phyloP scores from a whole-genome alignment of 2,113 vertebrate genomes.

The Tautogolabrus adspersus region DNA sequence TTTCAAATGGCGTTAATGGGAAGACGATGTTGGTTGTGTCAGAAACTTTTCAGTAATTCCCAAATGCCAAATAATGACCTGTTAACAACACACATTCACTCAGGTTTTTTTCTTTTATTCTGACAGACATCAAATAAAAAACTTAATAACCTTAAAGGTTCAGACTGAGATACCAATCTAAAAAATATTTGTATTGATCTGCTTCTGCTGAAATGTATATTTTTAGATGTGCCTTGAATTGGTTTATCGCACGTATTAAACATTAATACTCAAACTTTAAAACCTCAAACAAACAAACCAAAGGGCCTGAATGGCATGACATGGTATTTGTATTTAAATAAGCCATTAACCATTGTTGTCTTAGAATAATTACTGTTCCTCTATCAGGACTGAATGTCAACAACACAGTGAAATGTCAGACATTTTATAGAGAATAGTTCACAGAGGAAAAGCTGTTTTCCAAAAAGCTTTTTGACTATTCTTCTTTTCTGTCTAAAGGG shows the following conservation, averaged over 20 bases:
- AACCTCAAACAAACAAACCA: background rate
- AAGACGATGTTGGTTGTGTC: background rate
- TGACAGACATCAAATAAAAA: background rate
- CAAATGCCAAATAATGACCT: slow-evolving; percentile 1
- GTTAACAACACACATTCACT: background rate
- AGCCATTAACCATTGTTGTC: background rate
- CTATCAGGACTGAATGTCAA: background rate
- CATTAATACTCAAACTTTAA: background rate
- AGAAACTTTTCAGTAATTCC: slow-evolving; percentile 13
- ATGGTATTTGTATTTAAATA: background rate
- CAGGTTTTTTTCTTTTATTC: background rate
- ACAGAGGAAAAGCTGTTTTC: background rate
- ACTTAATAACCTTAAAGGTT: slow-evolving; percentile 5
- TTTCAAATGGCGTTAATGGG: slow-evolving; percentile 24
- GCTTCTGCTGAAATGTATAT: background rate
- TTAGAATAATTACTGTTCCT: background rate
- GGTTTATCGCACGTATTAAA: background rate
- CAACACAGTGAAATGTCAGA: background rate
- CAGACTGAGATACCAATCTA: background rate
- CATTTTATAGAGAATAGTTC: background rate
- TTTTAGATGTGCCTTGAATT: background rate
- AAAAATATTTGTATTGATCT: slow-evolving; percentile 20
- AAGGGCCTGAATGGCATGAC: background rate
- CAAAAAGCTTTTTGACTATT: background rate
- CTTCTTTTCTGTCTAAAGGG: background rate